A percentile compares a stretch with the other conserved stretches of the same genome.
These are phyloP conservation scores for Diplolepis rosae DNA, from an alignment of 2,888 invertebrate genomes.

Conservation along the genomic window DNA sequence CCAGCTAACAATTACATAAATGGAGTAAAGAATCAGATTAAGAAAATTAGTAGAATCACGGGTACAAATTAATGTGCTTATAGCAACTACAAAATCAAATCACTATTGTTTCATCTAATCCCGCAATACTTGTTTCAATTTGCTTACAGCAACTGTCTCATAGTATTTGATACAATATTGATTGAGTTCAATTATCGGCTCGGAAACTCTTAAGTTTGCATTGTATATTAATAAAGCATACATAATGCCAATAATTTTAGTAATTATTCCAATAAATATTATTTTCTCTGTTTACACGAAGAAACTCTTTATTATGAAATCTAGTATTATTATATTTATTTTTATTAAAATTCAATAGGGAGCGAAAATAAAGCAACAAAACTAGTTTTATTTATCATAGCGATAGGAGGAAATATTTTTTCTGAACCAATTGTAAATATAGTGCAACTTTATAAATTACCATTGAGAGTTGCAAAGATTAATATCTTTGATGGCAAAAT, in stretches of 20 bases:
- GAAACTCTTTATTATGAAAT: too few relatives aligned
- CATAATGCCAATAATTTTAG: background rate
- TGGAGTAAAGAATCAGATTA: background rate
- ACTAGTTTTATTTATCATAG: too few relatives aligned
- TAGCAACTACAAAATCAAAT: background rate
- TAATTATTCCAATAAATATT: background rate
- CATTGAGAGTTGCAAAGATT: too few relatives aligned
- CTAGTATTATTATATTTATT: too few relatives aligned
- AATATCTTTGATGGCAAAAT: too few relatives aligned
- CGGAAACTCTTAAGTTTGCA: background rate
- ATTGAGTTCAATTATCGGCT: background rate
- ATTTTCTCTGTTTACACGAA: too few relatives aligned
- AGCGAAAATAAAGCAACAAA: too few relatives aligned
- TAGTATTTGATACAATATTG: background rate
- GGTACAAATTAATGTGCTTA: background rate
- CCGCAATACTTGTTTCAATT: background rate
- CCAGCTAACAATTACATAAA: background rate
- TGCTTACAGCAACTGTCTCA: background rate
- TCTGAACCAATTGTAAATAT: too few relatives aligned
- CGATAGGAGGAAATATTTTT: too few relatives aligned
- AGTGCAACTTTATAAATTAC: too few relatives aligned
- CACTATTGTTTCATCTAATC: background rate
- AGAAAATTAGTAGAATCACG: slow-evolving; percentile 11
- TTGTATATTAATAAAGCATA: background rate
- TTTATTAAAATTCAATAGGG: too few relatives aligned